These are phyloP conservation scores for Haemorhous mexicanus DNA, from an alignment of 2,113 vertebrate species.

Conservation along the genomic window DNA sequence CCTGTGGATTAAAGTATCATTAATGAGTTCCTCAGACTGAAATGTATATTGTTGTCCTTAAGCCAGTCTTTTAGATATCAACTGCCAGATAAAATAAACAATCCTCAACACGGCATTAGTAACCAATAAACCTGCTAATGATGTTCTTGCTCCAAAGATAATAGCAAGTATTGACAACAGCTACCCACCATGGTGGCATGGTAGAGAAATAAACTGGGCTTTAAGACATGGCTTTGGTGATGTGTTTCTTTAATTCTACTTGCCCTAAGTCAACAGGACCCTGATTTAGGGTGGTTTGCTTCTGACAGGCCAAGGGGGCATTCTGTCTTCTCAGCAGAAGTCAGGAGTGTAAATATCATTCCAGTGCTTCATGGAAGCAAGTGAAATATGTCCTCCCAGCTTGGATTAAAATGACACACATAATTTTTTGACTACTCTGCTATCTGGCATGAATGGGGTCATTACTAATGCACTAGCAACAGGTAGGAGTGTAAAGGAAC, in stretches of 20 bases:
- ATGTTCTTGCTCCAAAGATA: neutral
- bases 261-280: neutral
- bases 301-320: neutral
- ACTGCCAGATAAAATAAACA: slow-evolving; percentile 48
- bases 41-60: slow-evolving; percentile 15
- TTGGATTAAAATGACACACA: neutral
- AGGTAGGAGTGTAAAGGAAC: neutral
- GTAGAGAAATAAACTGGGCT: neutral
- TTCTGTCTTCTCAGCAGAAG: neutral
- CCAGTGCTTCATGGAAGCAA: neutral
- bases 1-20: neutral
- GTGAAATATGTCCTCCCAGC: neutral
- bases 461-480: neutral
- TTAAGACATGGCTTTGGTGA: neutral
- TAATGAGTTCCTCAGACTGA: neutral
- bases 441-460: neutral
- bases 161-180: neutral
- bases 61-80: neutral
- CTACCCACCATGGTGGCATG: neutral
- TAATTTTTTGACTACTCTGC: neutral
- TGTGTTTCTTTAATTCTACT: neutral
- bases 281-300: neutral
- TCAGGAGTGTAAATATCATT: neutral
- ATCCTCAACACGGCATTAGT: neutral
- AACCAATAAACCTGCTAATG: neutral